Base-by-base conservation (phyloP, 2,797 vertebrate genomes). In the Sebastes trivittatus region DNA sequence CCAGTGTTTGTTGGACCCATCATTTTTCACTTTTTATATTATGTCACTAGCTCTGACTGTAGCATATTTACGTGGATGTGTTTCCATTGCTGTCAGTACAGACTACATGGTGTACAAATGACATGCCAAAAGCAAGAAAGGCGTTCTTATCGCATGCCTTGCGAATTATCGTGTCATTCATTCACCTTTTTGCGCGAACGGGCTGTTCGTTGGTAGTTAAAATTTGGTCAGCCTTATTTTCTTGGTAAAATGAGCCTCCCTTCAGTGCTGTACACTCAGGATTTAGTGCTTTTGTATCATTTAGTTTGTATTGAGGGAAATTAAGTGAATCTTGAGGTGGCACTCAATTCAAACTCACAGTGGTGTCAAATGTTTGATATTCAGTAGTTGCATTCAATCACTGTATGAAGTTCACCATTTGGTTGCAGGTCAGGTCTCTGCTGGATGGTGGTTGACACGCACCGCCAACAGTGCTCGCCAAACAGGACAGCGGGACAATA, bases 401-500 rank as follows among this genome's bases (percentile, higher is more conserved):
- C 14, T 20, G 46, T 11, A 5, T 52, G 25, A 69, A 68, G n/a
- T 49, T 72, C 3, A 22, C 11, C 2, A 4, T 65, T n/a, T 27
- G 34, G 32, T 68, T 54, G 14, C 52, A 56, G 72, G 63, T 83
- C 58, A 71, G 18, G 22, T 60, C 58, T 56, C 70, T 60, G 73
- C 10, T 64, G 72, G 54, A 77, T 18, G 2, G 42, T 20, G 3
- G 38, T 32, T 1, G 0, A 32, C 52, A 54, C 64, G 22, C 38
- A 25, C 2, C 0, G 46, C 66, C 78, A 81, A 34, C n/a, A 38
- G 14, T 9, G 16, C 38, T 55, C 66, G 81, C 81, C 76, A 90
- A 85, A 85, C 20, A 11, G 66, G 83, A 75, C 62, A 64, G 34
- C 34, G 10, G 46, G 46, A 52, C 46, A 52, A n/a, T 42, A 61